These are phyloP conservation scores for Hydrocynus forskahlii DNA, from an alignment of 2,797 vertebrate species.

Conservation along the genomic window DNA sequence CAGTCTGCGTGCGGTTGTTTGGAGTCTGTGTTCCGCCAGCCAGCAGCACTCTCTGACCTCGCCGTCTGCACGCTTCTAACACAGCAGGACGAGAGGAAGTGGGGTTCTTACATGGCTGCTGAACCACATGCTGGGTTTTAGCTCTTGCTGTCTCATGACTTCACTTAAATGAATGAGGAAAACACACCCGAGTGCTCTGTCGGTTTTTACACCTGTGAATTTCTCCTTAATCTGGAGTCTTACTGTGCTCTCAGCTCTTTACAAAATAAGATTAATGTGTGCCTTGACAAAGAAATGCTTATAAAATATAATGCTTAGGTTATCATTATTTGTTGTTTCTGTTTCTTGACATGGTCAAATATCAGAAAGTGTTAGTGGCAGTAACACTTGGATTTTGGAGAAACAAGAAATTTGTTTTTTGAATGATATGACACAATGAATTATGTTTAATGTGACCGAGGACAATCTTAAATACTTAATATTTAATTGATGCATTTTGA, in stretches of 20 bases:
- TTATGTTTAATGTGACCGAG: too few species aligned
- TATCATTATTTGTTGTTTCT: too few species aligned
- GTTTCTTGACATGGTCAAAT: too few species aligned
- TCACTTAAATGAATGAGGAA: neutral
- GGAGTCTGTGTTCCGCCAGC: neutral
- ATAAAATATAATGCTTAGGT: too few species aligned
- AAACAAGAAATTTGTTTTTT: too few species aligned
- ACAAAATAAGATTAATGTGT: neutral
- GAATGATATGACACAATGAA: too few species aligned
- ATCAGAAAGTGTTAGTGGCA: too few species aligned
- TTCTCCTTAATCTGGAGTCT: neutral
- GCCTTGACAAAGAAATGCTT: neutral
- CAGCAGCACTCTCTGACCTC: neutral
- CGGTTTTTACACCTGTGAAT: neutral
- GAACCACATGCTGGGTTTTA: slow-evolving; percentile 31
- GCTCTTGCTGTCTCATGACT: neutral
- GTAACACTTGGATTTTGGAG: too few species aligned
- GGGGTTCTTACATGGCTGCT: neutral
- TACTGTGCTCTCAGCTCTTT: neutral
- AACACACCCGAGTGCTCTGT: neutral
- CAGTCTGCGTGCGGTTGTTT: neutral
- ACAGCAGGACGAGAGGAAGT: neutral
- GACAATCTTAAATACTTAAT: too few species aligned
- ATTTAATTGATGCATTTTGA: too few species aligned
- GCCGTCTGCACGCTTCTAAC: neutral